These are phyloP conservation scores for Notodonta dromedarius DNA, from an alignment of 2,888 invertebrate genomes.

Conservation along the genomic window DNA sequence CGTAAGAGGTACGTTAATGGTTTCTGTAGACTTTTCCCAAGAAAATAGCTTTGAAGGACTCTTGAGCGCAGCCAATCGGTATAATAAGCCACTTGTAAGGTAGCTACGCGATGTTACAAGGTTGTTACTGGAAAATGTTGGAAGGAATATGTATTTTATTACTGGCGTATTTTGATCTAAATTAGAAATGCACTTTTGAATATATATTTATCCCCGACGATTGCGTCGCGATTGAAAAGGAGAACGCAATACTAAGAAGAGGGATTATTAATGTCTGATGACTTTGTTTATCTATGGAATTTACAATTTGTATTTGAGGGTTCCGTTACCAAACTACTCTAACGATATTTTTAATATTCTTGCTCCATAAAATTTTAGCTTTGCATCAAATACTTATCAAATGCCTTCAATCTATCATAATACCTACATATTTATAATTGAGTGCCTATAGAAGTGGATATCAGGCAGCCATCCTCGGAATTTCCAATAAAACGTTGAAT, in stretches of 20 bases:
- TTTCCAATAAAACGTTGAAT: conserved; percentile 31
- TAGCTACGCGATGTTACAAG: not conserved
- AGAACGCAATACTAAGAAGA: too few relatives aligned
- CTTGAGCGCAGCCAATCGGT: conserved; percentile 7
- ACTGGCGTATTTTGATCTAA: not conserved
- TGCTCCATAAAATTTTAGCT: too few relatives aligned
- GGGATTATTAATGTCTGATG: too few relatives aligned
- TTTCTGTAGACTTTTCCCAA: not conserved
- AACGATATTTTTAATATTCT: too few relatives aligned
- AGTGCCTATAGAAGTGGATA: not conserved
- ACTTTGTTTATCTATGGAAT: too few relatives aligned
- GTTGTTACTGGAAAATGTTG: not conserved
- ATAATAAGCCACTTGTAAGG: conserved; percentile 11
- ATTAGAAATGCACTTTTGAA: too few relatives aligned
- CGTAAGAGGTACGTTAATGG: conserved; percentile 9
- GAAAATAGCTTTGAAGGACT: conserved; percentile 10
- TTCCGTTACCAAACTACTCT: too few relatives aligned
- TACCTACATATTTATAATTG: not conserved
- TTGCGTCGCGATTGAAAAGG: too few relatives aligned
- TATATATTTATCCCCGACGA: too few relatives aligned
- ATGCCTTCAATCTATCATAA: not conserved
- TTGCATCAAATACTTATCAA: not conserved
- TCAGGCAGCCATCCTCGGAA: conserved; percentile 19
- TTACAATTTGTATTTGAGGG: too few relatives aligned
- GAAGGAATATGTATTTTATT: not conserved